Base-by-base conservation (phyloP, 2,888 invertebrate species). In the Unio pictorum region DNA sequence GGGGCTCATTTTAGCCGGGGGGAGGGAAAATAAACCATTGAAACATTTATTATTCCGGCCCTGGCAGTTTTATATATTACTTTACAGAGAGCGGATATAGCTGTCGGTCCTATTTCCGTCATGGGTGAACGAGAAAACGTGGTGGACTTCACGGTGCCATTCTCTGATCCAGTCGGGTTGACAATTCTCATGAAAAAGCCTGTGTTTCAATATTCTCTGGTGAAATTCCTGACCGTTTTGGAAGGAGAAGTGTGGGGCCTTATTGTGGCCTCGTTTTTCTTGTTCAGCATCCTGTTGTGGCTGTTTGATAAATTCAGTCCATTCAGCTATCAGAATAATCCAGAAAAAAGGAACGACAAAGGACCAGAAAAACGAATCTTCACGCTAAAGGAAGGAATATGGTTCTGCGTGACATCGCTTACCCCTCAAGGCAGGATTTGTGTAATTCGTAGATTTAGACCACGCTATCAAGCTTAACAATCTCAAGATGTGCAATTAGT, bases 381-480 rank as follows among this genome's bases (percentile, higher is more conserved):
- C 87, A 96, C 95, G 61, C 91, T 99, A 56, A 98, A 97, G 89
- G 99, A 99, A 90, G 98, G 98, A 86, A 92, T 99, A 0, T 99
- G 98, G 98, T 99, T 99, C 90, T 98, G 98, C 87, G 97, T 99
- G 97, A 98, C 98, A 59, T 98, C 98, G 56, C 91, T 99, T 26
- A 99, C 98, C 0, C 99, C 99, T 0, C 94, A 94, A 89, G 91
- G 93, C 92, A 72, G 72, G 64, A 55, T 45, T 45, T 45, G 34
- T 45, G 8, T 45, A 45, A 11, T 45, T 45, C 1, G 45, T 45
- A 45, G 45, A 45, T 45, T 45, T 45, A 2, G 45, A 45, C 45
- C 45, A 45, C 45, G 45, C 11, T 8, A 45, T 45, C 11, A 45
- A 11, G 45, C 34, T 34, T 6, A 7, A 7, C 34, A 34, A 34